Conservation (phyloP, 37 sponge, comb jelly and placozoan species). For the Axinella damicornis region DNA sequence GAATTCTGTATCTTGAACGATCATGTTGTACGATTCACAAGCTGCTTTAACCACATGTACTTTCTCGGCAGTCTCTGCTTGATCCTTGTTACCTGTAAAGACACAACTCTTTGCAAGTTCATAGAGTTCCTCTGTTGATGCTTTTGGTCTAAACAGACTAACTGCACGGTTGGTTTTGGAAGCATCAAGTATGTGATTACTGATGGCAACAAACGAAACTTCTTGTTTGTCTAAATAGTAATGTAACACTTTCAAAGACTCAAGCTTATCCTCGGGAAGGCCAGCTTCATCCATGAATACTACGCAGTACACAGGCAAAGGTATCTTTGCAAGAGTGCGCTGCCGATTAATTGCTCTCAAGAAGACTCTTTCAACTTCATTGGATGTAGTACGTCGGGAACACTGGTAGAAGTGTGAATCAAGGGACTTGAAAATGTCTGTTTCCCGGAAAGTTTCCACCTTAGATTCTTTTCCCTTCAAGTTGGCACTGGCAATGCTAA, state of each 20-base stretch:
- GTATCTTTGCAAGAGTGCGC: slow-evolving; percentile 10
- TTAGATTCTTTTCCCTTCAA: slow-evolving; percentile 79
- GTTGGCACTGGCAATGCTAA: slow-evolving; percentile 75
- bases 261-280: slow-evolving; percentile 88
- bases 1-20: slow-evolving; percentile 41
- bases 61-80: slow-evolving; percentile 28
- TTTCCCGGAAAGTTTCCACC: slow-evolving; percentile 39
- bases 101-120: slow-evolving; percentile 63
- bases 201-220: slow-evolving; percentile 91
- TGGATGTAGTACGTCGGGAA: slow-evolving; percentile 85
- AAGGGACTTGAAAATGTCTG: slow-evolving; percentile 62
- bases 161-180: slow-evolving; percentile 91
- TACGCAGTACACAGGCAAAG: slow-evolving; percentile 64
- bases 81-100: slow-evolving; percentile 28
- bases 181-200: slow-evolving; percentile 89
- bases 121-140: slow-evolving; percentile 43
- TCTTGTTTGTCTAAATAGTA: slow-evolving; percentile 82
- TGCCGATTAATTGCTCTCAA: slow-evolving; percentile 77
- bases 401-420: slow-evolving; percentile 90
- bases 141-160: slow-evolving; percentile 79
- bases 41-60: slow-evolving; percentile 41
- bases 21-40: slow-evolving; percentile 54
- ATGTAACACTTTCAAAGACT: slow-evolving; percentile 91
- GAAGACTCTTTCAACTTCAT: slow-evolving; percentile 86
- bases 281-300: slow-evolving; percentile 97